Conservation (phyloP, 35 echinoderm and acorn worm genomes). For the Strongylocentrotus purpuratus region DNA sequence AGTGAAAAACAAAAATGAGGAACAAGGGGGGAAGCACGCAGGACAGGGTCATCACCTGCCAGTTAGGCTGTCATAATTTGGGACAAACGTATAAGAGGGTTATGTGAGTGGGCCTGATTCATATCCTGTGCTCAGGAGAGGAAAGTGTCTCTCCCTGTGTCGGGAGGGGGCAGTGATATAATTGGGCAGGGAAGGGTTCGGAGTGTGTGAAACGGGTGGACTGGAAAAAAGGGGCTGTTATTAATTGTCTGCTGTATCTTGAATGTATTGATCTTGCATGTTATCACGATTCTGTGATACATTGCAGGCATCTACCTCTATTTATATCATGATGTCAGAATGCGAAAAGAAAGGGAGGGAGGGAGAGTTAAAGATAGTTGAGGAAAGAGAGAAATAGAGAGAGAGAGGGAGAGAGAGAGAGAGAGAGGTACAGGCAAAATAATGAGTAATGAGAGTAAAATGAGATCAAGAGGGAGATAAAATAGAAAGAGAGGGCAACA, state of each 20-base stretch:
- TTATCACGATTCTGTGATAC: not conserved
- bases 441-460: too few relatives aligned
- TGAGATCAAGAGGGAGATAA: too few relatives aligned
- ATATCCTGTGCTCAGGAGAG: not conserved
- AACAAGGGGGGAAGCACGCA: conserved; percentile 21
- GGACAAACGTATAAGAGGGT: conserved; percentile 14
- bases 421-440: not conserved
- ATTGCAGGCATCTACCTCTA: not conserved
- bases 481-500: too few relatives aligned
- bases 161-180: not conserved
- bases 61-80: conserved; percentile 29
- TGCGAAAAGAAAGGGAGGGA: not conserved
- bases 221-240: not conserved
- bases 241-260: not conserved
- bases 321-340: not conserved
- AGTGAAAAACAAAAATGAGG: conserved; percentile 11
- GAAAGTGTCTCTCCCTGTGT: conserved; percentile 17
- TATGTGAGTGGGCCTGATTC: conserved; percentile 40
- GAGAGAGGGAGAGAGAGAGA: not conserved
- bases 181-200: not conserved
- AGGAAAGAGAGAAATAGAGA: too few relatives aligned
- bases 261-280: not conserved
- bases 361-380: too few relatives aligned
- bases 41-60: conserved; percentile 5
- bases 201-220: not conserved